Conservation (phyloP, 1,140 invertebrate genomes). For the Drosophila varians region DNA sequence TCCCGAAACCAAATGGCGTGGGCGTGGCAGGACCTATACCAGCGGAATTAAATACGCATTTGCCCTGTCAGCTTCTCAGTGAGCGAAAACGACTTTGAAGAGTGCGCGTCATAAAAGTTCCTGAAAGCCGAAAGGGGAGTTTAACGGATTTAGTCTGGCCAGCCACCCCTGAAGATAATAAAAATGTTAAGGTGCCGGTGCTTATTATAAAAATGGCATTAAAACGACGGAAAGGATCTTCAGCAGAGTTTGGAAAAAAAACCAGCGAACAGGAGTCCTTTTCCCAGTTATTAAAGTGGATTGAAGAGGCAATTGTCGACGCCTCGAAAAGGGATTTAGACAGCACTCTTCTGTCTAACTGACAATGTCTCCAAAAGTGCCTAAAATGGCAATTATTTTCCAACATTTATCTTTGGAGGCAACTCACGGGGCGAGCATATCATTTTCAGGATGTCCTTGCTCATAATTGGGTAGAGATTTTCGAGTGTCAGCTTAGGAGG, state of each 20-base stretch:
- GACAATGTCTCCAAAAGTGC: constrained; percentile 13
- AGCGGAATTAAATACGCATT: constrained; percentile 78
- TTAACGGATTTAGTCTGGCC: constrained; percentile 13
- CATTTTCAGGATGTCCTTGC: background rate
- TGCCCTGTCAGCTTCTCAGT: constrained; percentile 61
- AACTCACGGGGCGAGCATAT: background rate
- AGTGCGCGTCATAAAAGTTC: constrained; percentile 60
- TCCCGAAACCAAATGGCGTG: constrained; percentile 11
- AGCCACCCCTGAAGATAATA: constrained; percentile 46
- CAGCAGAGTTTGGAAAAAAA: constrained; percentile 4
- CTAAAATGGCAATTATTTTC: constrained; percentile 41
- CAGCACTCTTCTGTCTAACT: background rate
- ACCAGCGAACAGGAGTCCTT: background rate
- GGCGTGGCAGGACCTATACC: constrained; percentile 54
- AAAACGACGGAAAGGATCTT: constrained; percentile 48
- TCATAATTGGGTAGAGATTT: constrained; percentile 27
- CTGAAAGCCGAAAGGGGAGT: background rate
- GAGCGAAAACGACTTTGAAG: constrained; percentile 26
- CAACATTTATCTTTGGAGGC: background rate
- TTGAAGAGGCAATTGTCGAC: constrained; percentile 45
- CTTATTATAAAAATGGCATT: constrained; percentile 79
- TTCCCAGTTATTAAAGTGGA: constrained; percentile 69
- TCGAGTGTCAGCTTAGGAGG: constrained; percentile 10
- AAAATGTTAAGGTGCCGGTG: constrained; percentile 72
- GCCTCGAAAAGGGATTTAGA: constrained; percentile 29